These are phyloP conservation scores for Ictidomys tridecemlineatus DNA, from an alignment of 2,113 vertebrate genomes.

Conservation along the genomic window DNA sequence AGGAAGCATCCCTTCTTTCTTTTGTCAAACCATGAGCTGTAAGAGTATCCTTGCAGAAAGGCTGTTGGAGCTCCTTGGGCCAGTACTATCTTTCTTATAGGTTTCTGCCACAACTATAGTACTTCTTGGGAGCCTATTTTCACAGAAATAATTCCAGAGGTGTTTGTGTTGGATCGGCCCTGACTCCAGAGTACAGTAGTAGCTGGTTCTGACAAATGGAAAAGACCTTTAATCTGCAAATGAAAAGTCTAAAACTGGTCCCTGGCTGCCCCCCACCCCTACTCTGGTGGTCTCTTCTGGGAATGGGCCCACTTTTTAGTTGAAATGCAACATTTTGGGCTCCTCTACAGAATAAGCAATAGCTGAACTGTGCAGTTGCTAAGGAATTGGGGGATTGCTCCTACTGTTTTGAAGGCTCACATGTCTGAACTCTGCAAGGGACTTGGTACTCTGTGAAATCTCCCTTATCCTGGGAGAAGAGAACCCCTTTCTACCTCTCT, in stretches of 20 bases:
- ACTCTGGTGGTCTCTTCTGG: slow-evolving; percentile 39
- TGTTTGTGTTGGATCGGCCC: slow-evolving; percentile 44
- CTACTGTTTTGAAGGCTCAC: fast-evolving
- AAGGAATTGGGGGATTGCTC: fast-evolving
- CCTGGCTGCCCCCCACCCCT: background rate
- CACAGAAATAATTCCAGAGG: slow-evolving; percentile 47
- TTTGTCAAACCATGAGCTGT: background rate
- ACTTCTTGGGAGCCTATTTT: background rate
- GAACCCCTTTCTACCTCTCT: slow-evolving; percentile 64
- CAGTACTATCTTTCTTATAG: background rate
- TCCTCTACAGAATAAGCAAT: background rate
- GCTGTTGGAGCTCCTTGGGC: background rate
- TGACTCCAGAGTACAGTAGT: background rate
- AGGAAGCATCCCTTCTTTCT: background rate
- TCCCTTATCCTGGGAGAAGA: slow-evolving; percentile 59
- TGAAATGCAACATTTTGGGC: background rate
- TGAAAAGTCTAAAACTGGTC: slow-evolving; percentile 11
- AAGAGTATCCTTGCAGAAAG: background rate
- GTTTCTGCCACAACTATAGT: background rate
- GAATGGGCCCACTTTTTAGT: slow-evolving; percentile 24
- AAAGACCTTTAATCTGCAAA: slow-evolving; percentile 49
- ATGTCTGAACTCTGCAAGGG: background rate
- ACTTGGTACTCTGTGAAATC: slow-evolving; percentile 60
- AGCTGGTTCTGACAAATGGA: background rate
- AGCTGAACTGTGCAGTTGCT: background rate